phyloP scores from a whole-genome alignment of 2,888 invertebrate genomes.

The Cepaea hortensis region DNA sequence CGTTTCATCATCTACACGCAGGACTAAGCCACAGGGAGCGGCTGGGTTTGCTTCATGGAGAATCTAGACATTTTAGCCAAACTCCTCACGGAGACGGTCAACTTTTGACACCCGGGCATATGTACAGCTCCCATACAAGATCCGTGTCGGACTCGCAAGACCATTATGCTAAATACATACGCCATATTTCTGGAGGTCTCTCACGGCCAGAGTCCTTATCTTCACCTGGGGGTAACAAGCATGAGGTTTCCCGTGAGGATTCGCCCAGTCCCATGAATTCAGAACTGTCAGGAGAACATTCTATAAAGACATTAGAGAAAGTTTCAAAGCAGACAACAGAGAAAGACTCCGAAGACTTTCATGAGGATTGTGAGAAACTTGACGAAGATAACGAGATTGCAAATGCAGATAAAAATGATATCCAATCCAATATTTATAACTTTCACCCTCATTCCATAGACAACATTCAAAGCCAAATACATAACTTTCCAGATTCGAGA shows the following conservation, averaged over 20 bases:
- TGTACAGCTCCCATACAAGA: slow-evolving; percentile 1
- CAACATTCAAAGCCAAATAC: neutral
- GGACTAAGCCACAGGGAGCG: neutral
- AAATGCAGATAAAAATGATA: neutral
- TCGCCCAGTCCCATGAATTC: neutral
- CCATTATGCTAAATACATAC: slow-evolving; percentile 29
- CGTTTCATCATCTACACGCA: slow-evolving; percentile 23
- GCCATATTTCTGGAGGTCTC: slow-evolving; percentile 19
- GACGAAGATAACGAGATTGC: neutral
- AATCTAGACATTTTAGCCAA: neutral
- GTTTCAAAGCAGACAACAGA: neutral
- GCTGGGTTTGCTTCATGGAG: neutral
- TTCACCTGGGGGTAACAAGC: neutral
- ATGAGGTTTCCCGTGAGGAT: neutral
- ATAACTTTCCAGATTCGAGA: neutral
- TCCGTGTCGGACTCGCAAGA: neutral
- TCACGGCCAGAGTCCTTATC: neutral
- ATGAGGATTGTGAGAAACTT: neutral
- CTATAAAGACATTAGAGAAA: neutral
- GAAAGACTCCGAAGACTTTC: neutral
- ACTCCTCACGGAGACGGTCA: neutral
- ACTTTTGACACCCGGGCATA: neutral
- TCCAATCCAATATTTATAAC: neutral
- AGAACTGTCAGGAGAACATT: neutral
- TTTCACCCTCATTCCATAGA: slow-evolving; percentile 22